Evolutionary conservation across 1,140 invertebrate species (phyloP), one percentile per base, ranked within the genome.

Genomic region (Drosophila novamexicana): DNA sequence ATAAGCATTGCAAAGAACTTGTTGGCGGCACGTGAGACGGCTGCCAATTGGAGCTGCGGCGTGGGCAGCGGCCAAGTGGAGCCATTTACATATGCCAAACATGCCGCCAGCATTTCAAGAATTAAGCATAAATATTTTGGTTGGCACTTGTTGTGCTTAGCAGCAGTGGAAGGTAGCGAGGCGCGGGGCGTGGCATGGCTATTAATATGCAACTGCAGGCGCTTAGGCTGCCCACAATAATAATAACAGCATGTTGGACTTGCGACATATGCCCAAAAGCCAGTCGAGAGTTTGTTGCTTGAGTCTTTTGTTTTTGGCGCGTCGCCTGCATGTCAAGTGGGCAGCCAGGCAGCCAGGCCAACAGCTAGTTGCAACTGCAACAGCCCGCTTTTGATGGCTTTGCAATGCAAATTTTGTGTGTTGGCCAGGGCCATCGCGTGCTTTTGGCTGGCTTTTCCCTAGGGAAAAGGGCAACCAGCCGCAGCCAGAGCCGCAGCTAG

Each of bases 81-180:
- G n/a, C 36, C 22, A 54, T 66, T 84, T 84, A 72, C 72, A 77
- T 77, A 85, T 84, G 81, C 81, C 57, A 66, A 71, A 44, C 81
- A 84, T 79, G 81, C 73, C 73, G 64, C 62, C 50, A 14, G 8
- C 58, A 56, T n/a, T 75, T 75, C 42, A 37, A 74, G 77, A 84
- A 84, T 85, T 77, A 63, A 44, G 63, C 81, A 83, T 83, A 79
- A 84, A 83, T 84, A 77, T 59, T 73, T 57, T 58, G 52, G 53
- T 72, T 22, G 22, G 53, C 69, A 70, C 37, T 54, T 45, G 49
- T 32, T 57, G 54, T 37, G 67, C 57, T 58, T 64, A 52, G 53
- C 49, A 47, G 29, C 7, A 7, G 45, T 50, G 10, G 9, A 6
- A 14, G 39, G 34, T 1, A 18, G 4, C 16, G 49, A 10, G 34